Base-by-base conservation (phyloP, 2,113 vertebrate genomes). In the Eublepharis macularius region DNA sequence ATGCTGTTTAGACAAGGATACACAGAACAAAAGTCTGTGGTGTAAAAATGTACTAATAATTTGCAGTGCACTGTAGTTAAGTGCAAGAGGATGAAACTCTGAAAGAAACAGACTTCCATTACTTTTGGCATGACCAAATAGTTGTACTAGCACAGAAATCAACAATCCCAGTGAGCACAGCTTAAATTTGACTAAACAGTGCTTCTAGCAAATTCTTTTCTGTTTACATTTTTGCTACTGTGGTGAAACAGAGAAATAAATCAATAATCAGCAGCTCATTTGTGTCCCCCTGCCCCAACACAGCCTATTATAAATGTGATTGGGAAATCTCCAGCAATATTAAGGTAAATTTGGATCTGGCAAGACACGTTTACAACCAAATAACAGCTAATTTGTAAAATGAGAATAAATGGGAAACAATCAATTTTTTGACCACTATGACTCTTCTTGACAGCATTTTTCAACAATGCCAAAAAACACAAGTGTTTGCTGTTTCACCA, bases 51-150 rank as follows among this genome's bases (percentile, higher is more conserved):
- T 12, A 86, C 32, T 74, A 84, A n/a, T 0, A 82, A 72, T n/a
- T n/a, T n/a, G n/a, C n/a, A 86, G 70, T 8, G 77, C 21, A 4
- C 2, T 82, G 39, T 49, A 70, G n/a, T 65, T 90, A 32, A 0
- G 36, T 76, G 80, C n/a, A 68, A 51, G 66, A 91, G 3, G 19
- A 32, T 21, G 66, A 0, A 88, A 47, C 80, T 82, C 60, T 74
- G 75, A 82, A 89, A 88, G 5, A 29, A 54, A 12, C 85, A n/a
- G 2, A 86, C 88, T 91, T 87, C 80, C 82, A 65, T 34, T 87
- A 89, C 70, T 90, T 85, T 87, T 77, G 26, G 89, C 80, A 73
- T 66, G 83, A 90, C 54, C 87, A 81, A 81, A 65, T 82, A 47
- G 51, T 89, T 86, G 89, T 5, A 77, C 17, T 69, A 88, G 78